Evolutionary conservation across 2,113 vertebrate genomes (phyloP).

Genomic region (Dermatemys mawii): DNA sequence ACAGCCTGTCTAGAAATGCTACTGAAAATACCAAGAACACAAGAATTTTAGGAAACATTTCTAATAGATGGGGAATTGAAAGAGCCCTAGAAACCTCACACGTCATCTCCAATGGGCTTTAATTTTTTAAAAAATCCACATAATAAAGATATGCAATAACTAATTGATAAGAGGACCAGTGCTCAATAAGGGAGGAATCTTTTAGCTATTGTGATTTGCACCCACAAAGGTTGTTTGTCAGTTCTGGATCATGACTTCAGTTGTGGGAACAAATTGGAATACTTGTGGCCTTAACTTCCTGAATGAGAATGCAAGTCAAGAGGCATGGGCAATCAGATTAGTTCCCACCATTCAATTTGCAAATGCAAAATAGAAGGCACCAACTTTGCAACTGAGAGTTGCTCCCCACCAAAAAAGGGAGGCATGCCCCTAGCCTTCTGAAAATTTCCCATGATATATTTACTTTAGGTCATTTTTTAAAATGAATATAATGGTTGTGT

Average conservation of each 20-base stretch:
- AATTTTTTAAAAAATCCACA: background rate
- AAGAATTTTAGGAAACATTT: background rate
- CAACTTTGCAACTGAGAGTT: background rate
- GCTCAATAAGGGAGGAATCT: background rate
- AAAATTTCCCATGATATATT: background rate
- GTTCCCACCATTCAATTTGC: too few species aligned
- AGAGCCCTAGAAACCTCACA: background rate
- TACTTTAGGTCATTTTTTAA: background rate
- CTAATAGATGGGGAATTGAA: background rate
- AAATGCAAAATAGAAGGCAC: background rate
- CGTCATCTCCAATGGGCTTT: fast-evolving
- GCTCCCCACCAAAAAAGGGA: background rate
- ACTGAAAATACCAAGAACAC: background rate
- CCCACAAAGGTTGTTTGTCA: background rate
- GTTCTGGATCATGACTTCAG: background rate
- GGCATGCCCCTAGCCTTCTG: background rate
- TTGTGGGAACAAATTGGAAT: background rate
- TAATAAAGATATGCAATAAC: fast-evolving
- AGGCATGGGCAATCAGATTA: fast-evolving
- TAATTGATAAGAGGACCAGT: background rate
- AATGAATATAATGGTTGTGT: background rate
- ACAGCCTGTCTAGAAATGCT: background rate
- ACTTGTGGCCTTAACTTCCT: fast-evolving
- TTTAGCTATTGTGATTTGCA: background rate
- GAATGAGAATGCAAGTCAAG: background rate